phyloP scores from a whole-genome alignment of 2,113 vertebrate genomes.

The Oreochromis niloticus region DNA sequence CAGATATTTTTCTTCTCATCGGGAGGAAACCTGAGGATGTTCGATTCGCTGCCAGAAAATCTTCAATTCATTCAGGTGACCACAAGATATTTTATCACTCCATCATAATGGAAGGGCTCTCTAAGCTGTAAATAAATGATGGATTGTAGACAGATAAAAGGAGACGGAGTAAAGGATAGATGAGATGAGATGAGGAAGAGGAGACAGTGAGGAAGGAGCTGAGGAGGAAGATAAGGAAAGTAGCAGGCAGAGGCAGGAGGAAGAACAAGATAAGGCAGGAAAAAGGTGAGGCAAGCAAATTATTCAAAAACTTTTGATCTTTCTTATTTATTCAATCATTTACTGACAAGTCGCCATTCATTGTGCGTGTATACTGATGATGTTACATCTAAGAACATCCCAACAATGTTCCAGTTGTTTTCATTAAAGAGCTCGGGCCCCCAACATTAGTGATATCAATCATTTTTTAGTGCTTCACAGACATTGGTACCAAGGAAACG shows the following conservation, averaged over 20 bases:
- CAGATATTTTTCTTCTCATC: neutral
- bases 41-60: neutral
- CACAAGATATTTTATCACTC: neutral
- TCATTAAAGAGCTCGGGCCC: neutral
- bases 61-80: neutral
- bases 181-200: neutral
- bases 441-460: neutral
- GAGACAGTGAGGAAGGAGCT: neutral
- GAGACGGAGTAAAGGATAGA: neutral
- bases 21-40: conserved; percentile 2
- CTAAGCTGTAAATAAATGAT: neutral
- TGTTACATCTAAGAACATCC: neutral
- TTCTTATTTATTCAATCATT: neutral
- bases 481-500: neutral
- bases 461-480: neutral
- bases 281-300: neutral
- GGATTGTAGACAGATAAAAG: neutral
- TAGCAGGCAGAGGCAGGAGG: neutral
- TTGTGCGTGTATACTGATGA: neutral
- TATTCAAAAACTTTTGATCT: neutral
- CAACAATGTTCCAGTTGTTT: neutral
- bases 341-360: neutral
- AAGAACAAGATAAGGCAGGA: neutral
- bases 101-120: neutral
- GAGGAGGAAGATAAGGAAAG: neutral